Conservation (phyloP, 2,888 invertebrate genomes). For the Neoascia interrupta region DNA sequence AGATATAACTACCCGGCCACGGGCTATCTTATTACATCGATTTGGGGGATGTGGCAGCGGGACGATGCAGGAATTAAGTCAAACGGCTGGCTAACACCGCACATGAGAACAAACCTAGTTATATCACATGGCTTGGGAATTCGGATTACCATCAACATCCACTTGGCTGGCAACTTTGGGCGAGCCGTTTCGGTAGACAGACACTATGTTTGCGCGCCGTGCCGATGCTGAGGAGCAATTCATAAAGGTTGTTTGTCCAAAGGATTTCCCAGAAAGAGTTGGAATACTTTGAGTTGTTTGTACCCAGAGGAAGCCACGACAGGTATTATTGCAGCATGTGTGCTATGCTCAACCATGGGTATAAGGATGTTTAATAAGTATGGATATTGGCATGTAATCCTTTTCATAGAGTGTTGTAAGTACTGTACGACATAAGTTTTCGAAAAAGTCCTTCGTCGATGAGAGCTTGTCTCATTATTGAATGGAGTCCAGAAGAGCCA, state of each 20-base stretch:
- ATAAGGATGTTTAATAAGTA: conserved; percentile 26
- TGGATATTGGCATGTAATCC: conserved; percentile 20
- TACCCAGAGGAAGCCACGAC: too few species aligned
- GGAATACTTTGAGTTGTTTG: conserved; percentile 40
- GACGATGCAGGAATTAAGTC: conserved; percentile 52
- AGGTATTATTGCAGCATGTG: too few species aligned
- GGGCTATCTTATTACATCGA: conserved; percentile 63
- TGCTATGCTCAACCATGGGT: too few species aligned
- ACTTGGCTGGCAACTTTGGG: too few species aligned
- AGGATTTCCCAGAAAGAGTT: conserved; percentile 13
- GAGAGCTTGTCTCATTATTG: too few species aligned
- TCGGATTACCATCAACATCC: too few species aligned
- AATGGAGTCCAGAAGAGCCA: too few species aligned
- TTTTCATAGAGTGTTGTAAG: conserved; percentile 9
- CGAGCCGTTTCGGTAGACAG: too few species aligned
- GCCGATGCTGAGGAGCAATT: background rate
- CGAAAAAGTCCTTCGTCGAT: too few species aligned
- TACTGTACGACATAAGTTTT: background rate
- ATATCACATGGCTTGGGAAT: conserved; percentile 21
- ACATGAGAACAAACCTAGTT: too few species aligned
- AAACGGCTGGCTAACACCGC: conserved; percentile 36
- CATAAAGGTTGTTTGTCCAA: conserved; percentile 35
- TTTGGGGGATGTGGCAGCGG: conserved; percentile 2
- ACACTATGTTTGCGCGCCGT: background rate
- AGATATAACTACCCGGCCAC: background rate